Percentiles rank a stretch among this genome's conserved stretches.
Evolutionary conservation across 2,113 vertebrate genomes (phyloP).

Genomic region (Siniperca chuatsi): DNA sequence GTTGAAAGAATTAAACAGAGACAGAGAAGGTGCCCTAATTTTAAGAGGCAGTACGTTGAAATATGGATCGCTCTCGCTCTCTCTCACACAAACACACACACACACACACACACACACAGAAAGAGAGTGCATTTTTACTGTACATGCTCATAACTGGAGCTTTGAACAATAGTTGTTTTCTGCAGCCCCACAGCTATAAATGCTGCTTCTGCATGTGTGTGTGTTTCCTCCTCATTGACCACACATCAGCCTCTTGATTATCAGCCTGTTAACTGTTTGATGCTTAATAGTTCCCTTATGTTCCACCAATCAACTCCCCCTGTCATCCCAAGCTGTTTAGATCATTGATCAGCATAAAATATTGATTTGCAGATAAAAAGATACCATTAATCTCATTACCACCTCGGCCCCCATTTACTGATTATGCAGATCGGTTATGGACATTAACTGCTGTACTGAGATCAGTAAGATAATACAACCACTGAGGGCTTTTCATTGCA

Average conservation of each 20-base stretch:
- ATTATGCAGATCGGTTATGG: conserved; percentile 52
- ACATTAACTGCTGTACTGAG: conserved; percentile 37
- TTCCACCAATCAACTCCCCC: conserved; percentile 60
- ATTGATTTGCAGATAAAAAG: conserved; percentile 50
- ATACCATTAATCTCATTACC: conserved; percentile 43
- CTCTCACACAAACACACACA: neutral
- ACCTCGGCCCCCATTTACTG: neutral
- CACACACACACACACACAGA: conserved; percentile 9
- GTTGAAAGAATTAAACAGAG: conserved; percentile 43
- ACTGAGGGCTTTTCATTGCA: conserved; percentile 15
- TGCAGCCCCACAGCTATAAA: conserved; percentile 20
- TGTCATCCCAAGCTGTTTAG: conserved; percentile 46
- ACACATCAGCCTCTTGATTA: conserved; percentile 51
- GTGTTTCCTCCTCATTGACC: conserved; percentile 54
- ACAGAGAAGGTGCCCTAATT: conserved; percentile 49
- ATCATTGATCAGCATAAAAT: conserved; percentile 48
- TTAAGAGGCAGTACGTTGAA: conserved; percentile 41
- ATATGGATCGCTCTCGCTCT: conserved; percentile 13
- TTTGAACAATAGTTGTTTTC: conserved; percentile 48
- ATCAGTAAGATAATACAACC: conserved; percentile 32
- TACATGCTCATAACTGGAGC: conserved; percentile 21
- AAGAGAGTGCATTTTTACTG: conserved; percentile 1
- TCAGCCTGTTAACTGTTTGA: conserved; percentile 63
- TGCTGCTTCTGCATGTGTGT: conserved; percentile 1
- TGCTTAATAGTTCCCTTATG: conserved; percentile 65